Evolutionary conservation across 64 coral and sea anemone species (phyloP).

Genomic region (Actinia equina): DNA sequence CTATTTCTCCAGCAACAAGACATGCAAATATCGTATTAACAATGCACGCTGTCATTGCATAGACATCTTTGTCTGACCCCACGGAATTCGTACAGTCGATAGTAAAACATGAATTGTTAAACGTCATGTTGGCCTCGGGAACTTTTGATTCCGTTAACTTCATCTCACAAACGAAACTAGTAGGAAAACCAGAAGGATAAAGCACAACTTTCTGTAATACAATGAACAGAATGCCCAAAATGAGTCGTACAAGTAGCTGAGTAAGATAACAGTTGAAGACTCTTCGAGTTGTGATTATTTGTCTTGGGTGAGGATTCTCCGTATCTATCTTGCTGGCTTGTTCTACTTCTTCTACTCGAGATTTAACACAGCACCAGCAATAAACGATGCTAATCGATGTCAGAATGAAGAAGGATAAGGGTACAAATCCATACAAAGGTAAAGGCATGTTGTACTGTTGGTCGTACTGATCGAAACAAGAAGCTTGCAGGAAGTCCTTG

Average conservation of each 20-base stretch:
- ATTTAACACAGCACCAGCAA: slow-evolving; percentile 27
- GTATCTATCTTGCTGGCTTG: not conserved
- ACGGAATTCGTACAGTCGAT: slow-evolving; percentile 25
- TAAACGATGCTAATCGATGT: slow-evolving; percentile 27
- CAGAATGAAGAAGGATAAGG: slow-evolving; percentile 6
- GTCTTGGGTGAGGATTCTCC: slow-evolving; percentile 34
- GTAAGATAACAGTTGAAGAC: slow-evolving; percentile 27
- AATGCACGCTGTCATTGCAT: not conserved
- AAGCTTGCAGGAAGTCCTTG: not conserved
- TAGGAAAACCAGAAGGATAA: slow-evolving; percentile 37
- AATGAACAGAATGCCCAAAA: slow-evolving; percentile 25
- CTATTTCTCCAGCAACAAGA: slow-evolving; percentile 22
- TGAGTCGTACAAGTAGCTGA: slow-evolving; percentile 27
- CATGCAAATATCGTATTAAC: not conserved
- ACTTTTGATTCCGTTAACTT: slow-evolving; percentile 2
- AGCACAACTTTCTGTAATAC: slow-evolving; percentile 29
- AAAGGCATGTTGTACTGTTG: slow-evolving; percentile 35
- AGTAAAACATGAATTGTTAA: not conserved
- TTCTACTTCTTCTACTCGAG: slow-evolving; percentile 28
- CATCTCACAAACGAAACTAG: slow-evolving; percentile 11
- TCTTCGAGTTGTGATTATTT: slow-evolving; percentile 28
- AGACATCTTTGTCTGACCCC: slow-evolving; percentile 19
- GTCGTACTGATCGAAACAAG: slow-evolving; percentile 43
- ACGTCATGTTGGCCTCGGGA: not conserved
- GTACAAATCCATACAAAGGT: slow-evolving; percentile 13